Evolutionary conservation across 2,797 vertebrate species (phyloP), one percentile per base, ranked within the genome.

Genomic region (Falco columbarius): DNA sequence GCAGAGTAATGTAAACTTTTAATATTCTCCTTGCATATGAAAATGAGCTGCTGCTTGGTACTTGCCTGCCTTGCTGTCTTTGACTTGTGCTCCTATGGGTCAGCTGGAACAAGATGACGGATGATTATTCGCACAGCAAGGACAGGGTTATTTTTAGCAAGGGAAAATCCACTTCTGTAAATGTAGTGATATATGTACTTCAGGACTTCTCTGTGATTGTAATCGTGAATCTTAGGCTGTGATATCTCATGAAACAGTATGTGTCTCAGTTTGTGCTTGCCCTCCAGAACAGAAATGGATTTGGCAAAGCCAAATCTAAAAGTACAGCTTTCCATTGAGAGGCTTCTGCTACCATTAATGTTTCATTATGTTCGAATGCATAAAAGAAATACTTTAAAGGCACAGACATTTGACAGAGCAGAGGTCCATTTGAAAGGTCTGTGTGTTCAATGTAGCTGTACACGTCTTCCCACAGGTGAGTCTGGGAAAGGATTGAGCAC

Each of bases 401-500:
- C 47, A 59, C 26, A 54, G 65, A 12, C 14, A 14, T 52, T 40
- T 56, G 73, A 66, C 40, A 81, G 68, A 83, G 68, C 42, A 79
- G 72, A 74, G 47, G 62, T 75, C 84, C 23, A 3, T 91, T 7
- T 79, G 83, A 65, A 77, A 91, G 74, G 72, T 61, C 90, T 58
- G 17, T 46, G 32, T 66, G 58, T n/a, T 89, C 89, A 42, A 20
- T 70, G 11, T 3, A 89, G 72, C 65, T 47, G 5, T 38, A 55
- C 0, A 2, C 59, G 82, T 68, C 93, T 97, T 97, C 94, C 92
- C 94, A 95, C 87, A 97, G 94, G 95, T 94, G 87, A 93, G 97
- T 92, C 93, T 97, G 96, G 96, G 95, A 97, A 97, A 97, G 68
- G 93, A 81, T 87, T 2, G 58, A 83, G 95, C 95, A 81, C 73